Evolutionary conservation across 2,113 vertebrate species (phyloP), one percentile per base, ranked within the genome.

Genomic region (Anseranas semipalmata): DNA sequence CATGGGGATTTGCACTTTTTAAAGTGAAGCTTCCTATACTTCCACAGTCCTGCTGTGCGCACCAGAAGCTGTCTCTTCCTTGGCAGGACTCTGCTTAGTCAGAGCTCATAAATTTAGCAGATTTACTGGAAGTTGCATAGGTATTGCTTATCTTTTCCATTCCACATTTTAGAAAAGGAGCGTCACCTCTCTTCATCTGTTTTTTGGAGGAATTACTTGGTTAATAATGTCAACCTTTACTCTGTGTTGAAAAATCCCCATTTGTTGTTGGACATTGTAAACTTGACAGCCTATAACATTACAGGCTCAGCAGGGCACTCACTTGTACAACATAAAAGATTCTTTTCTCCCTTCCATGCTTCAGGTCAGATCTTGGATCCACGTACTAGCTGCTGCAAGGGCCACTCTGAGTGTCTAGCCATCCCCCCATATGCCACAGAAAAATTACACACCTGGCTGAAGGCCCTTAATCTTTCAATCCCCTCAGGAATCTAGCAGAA

Each of bases 31-130:
- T 93, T 65, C 43, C 53, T 53, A 20, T 19, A 30, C 20, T 76
- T 87, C 32, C 46, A 58, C 17, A 10, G 43, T 35, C 35, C 30
- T 0, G 0, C 52, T 59, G 20, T 52, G 18, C 0, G 0, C 62
- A 35, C 30, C 58, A 90, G 86, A 81, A 77, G 4, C 28, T 85
- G 22, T 41, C 17, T 56, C 33, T 11, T 84, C 33, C 35, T 67
- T 81, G 46, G 33, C 65, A 92, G n/a, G 43, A 63, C 20, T 27
- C 2, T 18, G 21, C 13, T 91, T 90, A 89, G 59, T 59, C 86
- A 86, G 75, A 80, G 46, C 22, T 37, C 8, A 1, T 56, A 89
- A 92, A 90, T 67, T 71, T 33, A 72, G 5, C 56, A 43, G n/a
- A 80, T 17, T 56, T 81, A 32, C 55, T 78, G 43, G 35, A 86